A percentile compares a stretch with the other conserved stretches of the same genome.
Conservation (phyloP, 2,888 invertebrate genomes). For the Ischnura elegans region DNA sequence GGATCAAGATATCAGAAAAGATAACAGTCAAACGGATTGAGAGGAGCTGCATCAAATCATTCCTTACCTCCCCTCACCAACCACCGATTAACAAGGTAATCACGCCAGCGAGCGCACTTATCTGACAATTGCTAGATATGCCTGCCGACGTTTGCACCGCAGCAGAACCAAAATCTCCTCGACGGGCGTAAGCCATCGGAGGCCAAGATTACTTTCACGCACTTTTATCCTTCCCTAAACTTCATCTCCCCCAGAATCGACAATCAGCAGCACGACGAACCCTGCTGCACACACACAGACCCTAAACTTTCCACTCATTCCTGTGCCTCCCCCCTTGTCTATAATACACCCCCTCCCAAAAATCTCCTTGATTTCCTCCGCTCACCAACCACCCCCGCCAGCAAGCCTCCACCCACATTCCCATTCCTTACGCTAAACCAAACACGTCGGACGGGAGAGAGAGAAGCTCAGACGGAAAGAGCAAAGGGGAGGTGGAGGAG, state of each 20-base stretch:
- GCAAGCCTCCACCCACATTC: background rate
- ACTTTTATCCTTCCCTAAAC: background rate
- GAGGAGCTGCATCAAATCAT: background rate
- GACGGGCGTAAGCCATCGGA: background rate
- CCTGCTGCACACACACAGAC: too few relatives aligned
- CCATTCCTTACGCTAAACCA: conserved; percentile 35
- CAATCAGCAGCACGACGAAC: background rate
- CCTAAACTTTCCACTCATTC: background rate
- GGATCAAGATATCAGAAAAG: too few relatives aligned
- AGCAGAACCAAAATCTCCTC: background rate
- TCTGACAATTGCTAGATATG: background rate
- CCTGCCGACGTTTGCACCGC: background rate
- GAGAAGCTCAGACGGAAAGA: background rate
- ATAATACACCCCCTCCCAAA: background rate
- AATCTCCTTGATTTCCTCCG: background rate
- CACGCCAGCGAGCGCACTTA: background rate
- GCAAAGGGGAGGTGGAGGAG: background rate
- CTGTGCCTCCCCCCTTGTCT: background rate
- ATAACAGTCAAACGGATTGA: too few relatives aligned
- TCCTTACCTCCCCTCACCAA: background rate
- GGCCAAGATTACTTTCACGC: background rate
- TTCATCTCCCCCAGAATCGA: background rate
- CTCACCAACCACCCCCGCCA: background rate
- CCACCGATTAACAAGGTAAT: background rate
- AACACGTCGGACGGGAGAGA: conserved; percentile 37